These are phyloP conservation scores for Tonatia bakeri DNA, from an alignment of 2,113 vertebrate genomes.

Conservation along the genomic window DNA sequence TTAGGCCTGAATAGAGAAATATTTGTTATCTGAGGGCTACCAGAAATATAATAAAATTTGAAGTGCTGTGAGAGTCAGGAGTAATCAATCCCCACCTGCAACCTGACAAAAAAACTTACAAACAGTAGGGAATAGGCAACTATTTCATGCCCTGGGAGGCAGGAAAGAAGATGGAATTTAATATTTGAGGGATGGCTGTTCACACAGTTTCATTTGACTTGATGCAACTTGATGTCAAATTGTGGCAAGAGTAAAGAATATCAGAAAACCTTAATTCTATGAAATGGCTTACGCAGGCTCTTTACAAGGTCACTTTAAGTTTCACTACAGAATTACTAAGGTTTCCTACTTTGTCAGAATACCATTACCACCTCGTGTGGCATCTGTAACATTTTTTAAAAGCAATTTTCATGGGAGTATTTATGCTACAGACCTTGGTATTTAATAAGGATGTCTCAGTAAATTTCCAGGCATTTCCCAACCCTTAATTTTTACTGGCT, in stretches of 20 bases:
- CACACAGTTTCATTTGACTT: conserved; percentile 73
- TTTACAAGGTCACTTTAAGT: conserved; percentile 81
- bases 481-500: conserved; percentile 62
- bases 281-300: conserved; percentile 66
- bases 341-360: conserved; percentile 66
- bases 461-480: conserved; percentile 69
- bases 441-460: conserved; percentile 75
- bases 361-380: conserved; percentile 53
- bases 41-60: background rate
- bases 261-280: conserved; percentile 64
- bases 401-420: conserved; percentile 58
- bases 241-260: conserved; percentile 59
- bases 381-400: conserved; percentile 61
- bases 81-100: conserved; percentile 51
- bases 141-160: conserved; percentile 68
- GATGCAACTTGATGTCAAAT: conserved; percentile 70
- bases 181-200: conserved; percentile 73
- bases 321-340: conserved; percentile 62
- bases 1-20: conserved; percentile 35
- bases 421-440: conserved; percentile 50
- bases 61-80: conserved; percentile 34
- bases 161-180: conserved; percentile 70
- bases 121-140: conserved; percentile 55
- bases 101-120: conserved; percentile 58
- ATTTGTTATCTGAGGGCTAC: conserved; percentile 29